These are phyloP conservation scores for Sebastes nivosus DNA, from an alignment of 2,797 vertebrate species.

Conservation along the genomic window DNA sequence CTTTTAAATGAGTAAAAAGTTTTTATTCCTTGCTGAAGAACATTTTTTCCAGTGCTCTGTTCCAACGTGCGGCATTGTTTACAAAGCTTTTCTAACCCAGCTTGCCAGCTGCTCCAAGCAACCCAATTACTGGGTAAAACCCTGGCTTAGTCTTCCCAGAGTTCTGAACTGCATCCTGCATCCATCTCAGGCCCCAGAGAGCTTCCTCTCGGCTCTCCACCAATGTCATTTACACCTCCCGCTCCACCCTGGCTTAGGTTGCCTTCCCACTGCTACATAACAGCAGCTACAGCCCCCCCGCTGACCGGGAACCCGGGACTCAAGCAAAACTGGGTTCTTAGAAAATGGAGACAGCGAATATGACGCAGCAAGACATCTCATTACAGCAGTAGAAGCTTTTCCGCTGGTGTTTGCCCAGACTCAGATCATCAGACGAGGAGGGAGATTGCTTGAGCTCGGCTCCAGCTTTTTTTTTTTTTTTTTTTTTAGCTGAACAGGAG, in stretches of 20 bases:
- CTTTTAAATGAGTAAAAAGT: slow-evolving; percentile 21
- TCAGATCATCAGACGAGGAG: slow-evolving; percentile 60
- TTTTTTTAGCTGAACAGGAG: slow-evolving; percentile 25
- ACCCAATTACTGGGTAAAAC: slow-evolving; percentile 78
- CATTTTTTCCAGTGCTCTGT: slow-evolving; percentile 28
- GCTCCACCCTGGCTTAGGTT: slow-evolving; percentile 67
- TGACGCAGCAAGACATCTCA: slow-evolving; percentile 76
- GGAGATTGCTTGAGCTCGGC: slow-evolving; percentile 52
- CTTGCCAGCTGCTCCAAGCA: slow-evolving; percentile 72
- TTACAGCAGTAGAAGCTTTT: slow-evolving; percentile 69
- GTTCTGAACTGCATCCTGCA: slow-evolving; percentile 68
- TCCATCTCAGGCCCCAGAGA: slow-evolving; percentile 74
- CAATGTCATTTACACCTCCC: slow-evolving; percentile 77
- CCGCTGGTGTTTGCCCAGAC: slow-evolving; percentile 65
- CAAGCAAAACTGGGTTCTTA: slow-evolving; percentile 56
- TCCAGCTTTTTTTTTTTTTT: slow-evolving; percentile 30
- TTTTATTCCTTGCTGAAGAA: slow-evolving; percentile 8
- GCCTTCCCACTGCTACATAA: slow-evolving; percentile 66
- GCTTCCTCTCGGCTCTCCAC: slow-evolving; percentile 68
- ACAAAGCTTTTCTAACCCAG: slow-evolving; percentile 63
- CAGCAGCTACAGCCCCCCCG: slow-evolving; percentile 64
- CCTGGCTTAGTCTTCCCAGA: slow-evolving; percentile 71
- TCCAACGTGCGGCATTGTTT: slow-evolving; percentile 64
- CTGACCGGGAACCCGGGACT: slow-evolving; percentile 57
- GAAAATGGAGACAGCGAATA: slow-evolving; percentile 65